Evolutionary conservation across 2,113 vertebrate genomes (phyloP).

Genomic region (Spheniscus mendiculus): DNA sequence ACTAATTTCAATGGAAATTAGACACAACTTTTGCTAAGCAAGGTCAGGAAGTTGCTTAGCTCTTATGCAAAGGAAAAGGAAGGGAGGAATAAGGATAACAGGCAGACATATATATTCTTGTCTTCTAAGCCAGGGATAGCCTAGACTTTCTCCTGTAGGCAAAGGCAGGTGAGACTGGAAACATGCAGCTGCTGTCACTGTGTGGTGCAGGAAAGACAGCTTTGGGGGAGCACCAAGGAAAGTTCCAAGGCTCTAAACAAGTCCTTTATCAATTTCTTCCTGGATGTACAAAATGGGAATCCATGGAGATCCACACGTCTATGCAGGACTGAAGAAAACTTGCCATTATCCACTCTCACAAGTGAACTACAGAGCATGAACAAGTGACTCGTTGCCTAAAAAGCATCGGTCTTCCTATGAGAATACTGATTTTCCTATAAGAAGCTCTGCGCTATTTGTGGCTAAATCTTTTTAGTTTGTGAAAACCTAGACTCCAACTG

Average conservation of each 20-base stretch:
- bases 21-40: neutral
- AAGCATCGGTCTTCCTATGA: neutral
- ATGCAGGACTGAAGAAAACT: neutral
- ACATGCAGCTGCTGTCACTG: neutral
- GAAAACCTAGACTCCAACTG: neutral
- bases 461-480: neutral
- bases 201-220: neutral
- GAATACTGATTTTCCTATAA: neutral
- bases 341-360: neutral
- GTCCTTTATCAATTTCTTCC: neutral
- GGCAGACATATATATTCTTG: neutral
- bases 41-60: neutral
- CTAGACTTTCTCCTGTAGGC: neutral
- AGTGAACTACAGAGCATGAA: neutral
- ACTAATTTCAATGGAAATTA: neutral
- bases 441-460: neutral
- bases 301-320: neutral
- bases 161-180: neutral
- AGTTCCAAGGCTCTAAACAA: neutral
- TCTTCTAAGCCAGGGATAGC: neutral
- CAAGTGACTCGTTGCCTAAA: neutral
- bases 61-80: neutral
- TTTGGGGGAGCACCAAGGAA: neutral
- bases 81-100: neutral
- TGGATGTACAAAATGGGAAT: neutral